A percentile compares a stretch with the other conserved stretches of the same genome.
Conservation (phyloP, 2,888 invertebrate genomes). For the Dasysyrphus albostriatus region DNA sequence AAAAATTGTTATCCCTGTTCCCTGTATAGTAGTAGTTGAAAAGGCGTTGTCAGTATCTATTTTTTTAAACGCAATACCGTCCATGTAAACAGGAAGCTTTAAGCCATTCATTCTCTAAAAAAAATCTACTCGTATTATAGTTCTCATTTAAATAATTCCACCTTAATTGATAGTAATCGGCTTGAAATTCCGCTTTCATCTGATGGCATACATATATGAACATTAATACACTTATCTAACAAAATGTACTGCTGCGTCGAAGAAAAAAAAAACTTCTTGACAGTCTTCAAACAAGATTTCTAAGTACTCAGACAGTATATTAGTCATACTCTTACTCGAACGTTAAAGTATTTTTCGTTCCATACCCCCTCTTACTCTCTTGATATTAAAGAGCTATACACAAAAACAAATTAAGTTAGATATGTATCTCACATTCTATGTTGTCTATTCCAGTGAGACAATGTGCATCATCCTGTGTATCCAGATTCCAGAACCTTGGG, state of each 20-base stretch:
- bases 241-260: slow-evolving; percentile 6
- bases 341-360: not conserved
- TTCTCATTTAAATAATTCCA: slow-evolving; percentile 45
- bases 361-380: not conserved
- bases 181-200: slow-evolving; percentile 26
- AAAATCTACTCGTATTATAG: slow-evolving; percentile 16
- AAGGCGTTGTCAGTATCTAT: slow-evolving; percentile 18
- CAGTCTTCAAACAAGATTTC: slow-evolving; percentile 31
- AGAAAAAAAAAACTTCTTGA: slow-evolving; percentile 6
- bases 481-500: slow-evolving; percentile 34
- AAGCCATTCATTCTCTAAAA: slow-evolving; percentile 34
- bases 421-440: slow-evolving; percentile 13
- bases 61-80: slow-evolving; percentile 1
- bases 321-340: slow-evolving; percentile 46
- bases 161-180: slow-evolving; percentile 47
- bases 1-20: not conserved
- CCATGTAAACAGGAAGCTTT: slow-evolving; percentile 40
- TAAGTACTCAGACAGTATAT: slow-evolving; percentile 64
- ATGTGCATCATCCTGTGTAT: slow-evolving; percentile 25
- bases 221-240: slow-evolving; percentile 6
- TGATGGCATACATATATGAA: not conserved
- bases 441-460: slow-evolving; percentile 41
- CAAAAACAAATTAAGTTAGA: slow-evolving; percentile 21
- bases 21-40: not conserved
- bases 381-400: not conserved